A percentile compares a stretch with the other conserved stretches of the same genome.
phyloP scores from a whole-genome alignment of 2,797 vertebrate genomes.

The Gambelia wislizenii region DNA sequence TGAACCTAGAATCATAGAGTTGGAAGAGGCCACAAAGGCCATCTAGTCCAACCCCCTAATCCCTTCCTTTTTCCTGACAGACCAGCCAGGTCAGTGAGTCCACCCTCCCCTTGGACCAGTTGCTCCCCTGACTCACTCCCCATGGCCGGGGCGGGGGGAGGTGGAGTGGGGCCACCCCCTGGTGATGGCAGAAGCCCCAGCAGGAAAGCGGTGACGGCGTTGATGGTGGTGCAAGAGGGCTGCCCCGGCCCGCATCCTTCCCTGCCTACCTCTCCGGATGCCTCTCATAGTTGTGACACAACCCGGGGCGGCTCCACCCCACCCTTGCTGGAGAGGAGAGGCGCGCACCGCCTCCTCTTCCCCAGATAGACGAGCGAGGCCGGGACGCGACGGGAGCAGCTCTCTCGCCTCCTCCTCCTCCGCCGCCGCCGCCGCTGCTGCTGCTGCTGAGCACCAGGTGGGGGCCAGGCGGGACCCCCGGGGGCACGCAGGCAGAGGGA shows the following conservation, averaged over 20 bases:
- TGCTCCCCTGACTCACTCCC: background rate
- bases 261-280: slow-evolving; percentile 14
- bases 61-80: background rate
- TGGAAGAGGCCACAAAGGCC: no score
- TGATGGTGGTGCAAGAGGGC: background rate
- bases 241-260: background rate
- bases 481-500: background rate
- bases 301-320: background rate
- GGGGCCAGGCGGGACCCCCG: background rate
- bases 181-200: no score
- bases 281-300: background rate
- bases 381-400: background rate
- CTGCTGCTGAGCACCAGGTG: background rate
- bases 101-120: background rate
- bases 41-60: no score
- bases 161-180: background rate
- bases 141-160: no score
- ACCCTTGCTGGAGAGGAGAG: background rate
- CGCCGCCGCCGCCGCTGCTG: background rate
- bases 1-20: no score
- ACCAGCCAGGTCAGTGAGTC: background rate
- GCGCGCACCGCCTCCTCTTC: background rate
- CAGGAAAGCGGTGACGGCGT: no score
- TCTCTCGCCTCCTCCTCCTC: background rate
- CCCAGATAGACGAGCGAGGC: background rate